phyloP scores from a whole-genome alignment of 2,113 vertebrate genomes.

The Colistium nudipinnis region DNA sequence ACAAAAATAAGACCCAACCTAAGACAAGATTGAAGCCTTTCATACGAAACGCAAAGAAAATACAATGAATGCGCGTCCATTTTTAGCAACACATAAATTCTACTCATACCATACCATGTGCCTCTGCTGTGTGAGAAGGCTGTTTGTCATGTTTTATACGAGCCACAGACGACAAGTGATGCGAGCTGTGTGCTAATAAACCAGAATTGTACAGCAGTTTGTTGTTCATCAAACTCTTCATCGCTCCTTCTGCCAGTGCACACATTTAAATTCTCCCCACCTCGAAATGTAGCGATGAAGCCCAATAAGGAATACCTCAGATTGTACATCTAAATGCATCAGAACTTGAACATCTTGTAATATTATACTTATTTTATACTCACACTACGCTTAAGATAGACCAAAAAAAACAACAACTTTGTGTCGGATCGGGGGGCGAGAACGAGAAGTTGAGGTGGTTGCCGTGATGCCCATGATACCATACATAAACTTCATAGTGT shows the following conservation, averaged over 20 bases:
- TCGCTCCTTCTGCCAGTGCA: constrained; percentile 15
- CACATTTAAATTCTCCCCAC: constrained; percentile 34
- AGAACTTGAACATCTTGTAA: no score
- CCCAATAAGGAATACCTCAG: constrained; percentile 8
- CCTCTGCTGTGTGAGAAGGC: neutral
- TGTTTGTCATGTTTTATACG: constrained; percentile 48
- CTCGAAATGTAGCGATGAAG: constrained; percentile 19
- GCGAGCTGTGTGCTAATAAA: constrained; percentile 48
- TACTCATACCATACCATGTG: neutral
- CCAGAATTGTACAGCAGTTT: constrained; percentile 43
- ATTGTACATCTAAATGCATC: no score
- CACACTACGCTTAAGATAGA: no score
- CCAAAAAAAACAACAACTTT: no score
- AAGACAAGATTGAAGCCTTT: neutral
- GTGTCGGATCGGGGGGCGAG: no score
- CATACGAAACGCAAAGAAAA: neutral
- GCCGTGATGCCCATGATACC: neutral
- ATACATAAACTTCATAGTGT: neutral
- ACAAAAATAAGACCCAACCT: neutral
- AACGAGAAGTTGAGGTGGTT: neutral
- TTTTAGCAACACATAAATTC: neutral
- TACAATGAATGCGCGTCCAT: neutral
- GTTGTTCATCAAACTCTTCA: constrained; percentile 50
- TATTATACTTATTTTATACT: no score
- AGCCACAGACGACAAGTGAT: constrained; percentile 12